phyloP scores from a whole-genome alignment of 2,888 invertebrate genomes.

The Ormyrus nitidulus region DNA sequence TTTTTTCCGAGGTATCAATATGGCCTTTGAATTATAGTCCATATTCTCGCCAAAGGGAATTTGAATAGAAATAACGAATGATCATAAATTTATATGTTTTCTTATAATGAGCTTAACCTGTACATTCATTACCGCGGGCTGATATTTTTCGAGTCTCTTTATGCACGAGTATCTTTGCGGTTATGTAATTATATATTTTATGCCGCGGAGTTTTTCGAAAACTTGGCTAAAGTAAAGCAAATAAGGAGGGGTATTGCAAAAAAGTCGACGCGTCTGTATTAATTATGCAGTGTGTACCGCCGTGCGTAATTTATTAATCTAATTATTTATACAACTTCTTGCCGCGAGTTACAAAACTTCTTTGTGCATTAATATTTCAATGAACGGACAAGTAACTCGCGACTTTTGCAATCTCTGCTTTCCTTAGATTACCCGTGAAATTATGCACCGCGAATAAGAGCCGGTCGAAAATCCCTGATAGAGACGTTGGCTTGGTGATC shows the following conservation, averaged over 20 bases:
- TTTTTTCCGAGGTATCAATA: constrained; percentile 37
- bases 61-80: constrained; percentile 50
- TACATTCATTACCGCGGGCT: constrained; percentile 14
- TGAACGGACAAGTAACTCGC: too few relatives aligned
- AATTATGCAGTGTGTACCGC: constrained; percentile 7
- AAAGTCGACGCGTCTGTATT: neutral
- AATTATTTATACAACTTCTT: too few relatives aligned
- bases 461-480: too few relatives aligned
- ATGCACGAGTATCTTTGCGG: neutral
- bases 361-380: too few relatives aligned
- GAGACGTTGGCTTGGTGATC: too few relatives aligned
- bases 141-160: constrained; percentile 12
- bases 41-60: neutral
- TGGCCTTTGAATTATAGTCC: constrained; percentile 46
- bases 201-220: neutral
- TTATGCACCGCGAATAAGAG: too few relatives aligned
- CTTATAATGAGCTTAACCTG: constrained; percentile 48
- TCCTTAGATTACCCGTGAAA: too few relatives aligned
- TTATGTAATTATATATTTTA: constrained; percentile 16
- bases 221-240: neutral
- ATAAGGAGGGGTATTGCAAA: neutral
- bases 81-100: constrained; percentile 52
- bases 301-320: too few relatives aligned
- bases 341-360: too few relatives aligned
- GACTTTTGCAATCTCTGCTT: too few relatives aligned